Evolutionary conservation across 2,797 vertebrate genomes (phyloP), one percentile per base, ranked within the genome.

Genomic region (Chaetophractus vellerosus): DNA sequence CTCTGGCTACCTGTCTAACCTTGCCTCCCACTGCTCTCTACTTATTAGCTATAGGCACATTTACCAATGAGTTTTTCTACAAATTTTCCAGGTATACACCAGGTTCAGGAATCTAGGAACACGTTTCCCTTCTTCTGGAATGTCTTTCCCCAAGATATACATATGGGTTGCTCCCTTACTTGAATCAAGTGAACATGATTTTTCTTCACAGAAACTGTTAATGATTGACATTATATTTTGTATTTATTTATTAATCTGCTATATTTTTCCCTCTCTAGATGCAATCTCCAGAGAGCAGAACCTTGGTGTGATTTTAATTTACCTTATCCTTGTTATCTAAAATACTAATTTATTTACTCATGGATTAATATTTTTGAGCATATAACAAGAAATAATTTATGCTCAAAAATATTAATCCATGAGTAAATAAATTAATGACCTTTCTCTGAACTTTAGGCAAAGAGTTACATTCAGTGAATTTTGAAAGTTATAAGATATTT

Each of bases 381-480:
- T n/a, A n/a, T n/a, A n/a, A 16, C 18, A 78, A 38, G 9, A 91
- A 90, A 50, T 72, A 81, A 26, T 57, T 23, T 50, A 50, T 24
- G 31, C 0, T 59, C 57, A 55, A 15, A 75, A 38, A 41, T 64
- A 5, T 55, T 89, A 78, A 63, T 78, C 6, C 7, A n/a, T 90
- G 8, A 74, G 74, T 64, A 86, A 86, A 74, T 66, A 68, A 21
- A 57, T 26, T 21, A 82, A 59, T 57, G 57, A 23, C 82, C 24
- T 82, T 85, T 41, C 41, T 74, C 6, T 5, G 11, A 64, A 59
- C 6, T 88, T 64, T 66, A 16, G 48, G 41, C 36, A 89, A 31
- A 31, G 16, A 78, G 10, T 66, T 55, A 80, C 91, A 92, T 76
- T 66, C 61, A 68, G 28, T 85, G 57, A 92, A 68, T 87, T 75